These are phyloP conservation scores for Colistium nudipinnis DNA, from an alignment of 2,113 vertebrate genomes.

Conservation along the genomic window DNA sequence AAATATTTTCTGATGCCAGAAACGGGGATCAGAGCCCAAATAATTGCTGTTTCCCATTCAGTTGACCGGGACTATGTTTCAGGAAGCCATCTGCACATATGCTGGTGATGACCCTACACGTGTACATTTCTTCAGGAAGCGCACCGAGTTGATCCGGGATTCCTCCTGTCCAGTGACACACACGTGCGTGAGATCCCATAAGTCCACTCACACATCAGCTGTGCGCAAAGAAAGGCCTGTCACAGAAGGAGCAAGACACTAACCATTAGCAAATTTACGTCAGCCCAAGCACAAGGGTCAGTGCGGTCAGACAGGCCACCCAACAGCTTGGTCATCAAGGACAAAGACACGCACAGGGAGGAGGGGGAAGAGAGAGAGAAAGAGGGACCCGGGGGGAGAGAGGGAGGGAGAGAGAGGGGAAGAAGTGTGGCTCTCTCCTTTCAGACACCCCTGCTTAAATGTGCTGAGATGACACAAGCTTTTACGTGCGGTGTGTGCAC, in stretches of 20 bases:
- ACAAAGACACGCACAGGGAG: constrained; percentile 65
- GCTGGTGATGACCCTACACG: neutral
- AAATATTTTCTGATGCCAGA: neutral
- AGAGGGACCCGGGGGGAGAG: constrained; percentile 17
- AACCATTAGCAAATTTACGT: constrained; percentile 78
- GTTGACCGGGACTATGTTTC: neutral
- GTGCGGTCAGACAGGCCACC: constrained; percentile 75
- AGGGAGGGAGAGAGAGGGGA: constrained; percentile 24
- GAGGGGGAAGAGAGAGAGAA: constrained; percentile 34
- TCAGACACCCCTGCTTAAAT: constrained; percentile 62
- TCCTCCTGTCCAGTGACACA: neutral
- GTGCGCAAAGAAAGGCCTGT: constrained; percentile 56
- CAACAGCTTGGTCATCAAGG: constrained; percentile 76
- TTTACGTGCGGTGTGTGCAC: constrained; percentile 63
- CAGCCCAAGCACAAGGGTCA: constrained; percentile 68
- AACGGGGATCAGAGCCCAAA: constrained; percentile 6
- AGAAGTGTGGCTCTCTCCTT: constrained; percentile 61
- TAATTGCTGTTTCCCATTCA: neutral
- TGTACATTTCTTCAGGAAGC: too few species aligned
- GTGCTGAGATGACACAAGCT: constrained; percentile 73
- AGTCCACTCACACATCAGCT: constrained; percentile 60
- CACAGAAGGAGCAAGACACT: constrained; percentile 57
- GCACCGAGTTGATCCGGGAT: too few species aligned
- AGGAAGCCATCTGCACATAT: neutral
- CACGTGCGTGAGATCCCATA: neutral